Conservation (phyloP, 2,113 vertebrate genomes). For the Astur gentilis region DNA sequence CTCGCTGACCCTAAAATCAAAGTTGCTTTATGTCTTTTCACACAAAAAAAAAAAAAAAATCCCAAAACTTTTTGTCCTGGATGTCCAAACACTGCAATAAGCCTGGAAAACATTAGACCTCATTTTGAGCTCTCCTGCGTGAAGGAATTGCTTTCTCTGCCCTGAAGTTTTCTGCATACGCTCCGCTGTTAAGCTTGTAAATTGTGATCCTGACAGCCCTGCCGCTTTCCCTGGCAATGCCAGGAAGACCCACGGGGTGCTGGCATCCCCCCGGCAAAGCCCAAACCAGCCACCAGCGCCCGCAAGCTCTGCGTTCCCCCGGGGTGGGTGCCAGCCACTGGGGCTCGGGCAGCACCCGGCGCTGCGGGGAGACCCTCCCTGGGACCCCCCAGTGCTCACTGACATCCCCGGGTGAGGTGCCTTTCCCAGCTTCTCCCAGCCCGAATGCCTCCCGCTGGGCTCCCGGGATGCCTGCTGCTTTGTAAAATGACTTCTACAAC, state of each 20-base stretch:
- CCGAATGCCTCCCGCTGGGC: accelerated
- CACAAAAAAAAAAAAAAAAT: background rate
- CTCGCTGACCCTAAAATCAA: background rate
- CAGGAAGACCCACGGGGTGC: background rate
- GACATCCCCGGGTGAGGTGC: accelerated
- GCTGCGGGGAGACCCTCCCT: background rate
- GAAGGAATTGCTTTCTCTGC: background rate
- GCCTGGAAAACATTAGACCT: background rate
- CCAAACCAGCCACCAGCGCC: background rate
- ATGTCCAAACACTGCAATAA: background rate
- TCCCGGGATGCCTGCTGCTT: accelerated
- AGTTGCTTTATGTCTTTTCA: background rate
- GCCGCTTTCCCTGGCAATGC: accelerated
- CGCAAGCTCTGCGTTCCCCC: background rate
- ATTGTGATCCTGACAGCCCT: background rate
- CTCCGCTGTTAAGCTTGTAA: background rate
- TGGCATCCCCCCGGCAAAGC: background rate
- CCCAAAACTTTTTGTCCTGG: background rate
- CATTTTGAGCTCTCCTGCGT: background rate
- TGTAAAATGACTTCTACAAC: background rate
- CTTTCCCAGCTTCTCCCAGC: background rate
- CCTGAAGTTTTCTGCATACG: background rate
- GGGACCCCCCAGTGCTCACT: accelerated
- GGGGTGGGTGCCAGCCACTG: background rate
- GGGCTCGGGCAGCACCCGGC: background rate